These are phyloP conservation scores for Apostichopus californicus DNA, from an alignment of 35 echinoderm and acorn worm genomes.

Conservation along the genomic window DNA sequence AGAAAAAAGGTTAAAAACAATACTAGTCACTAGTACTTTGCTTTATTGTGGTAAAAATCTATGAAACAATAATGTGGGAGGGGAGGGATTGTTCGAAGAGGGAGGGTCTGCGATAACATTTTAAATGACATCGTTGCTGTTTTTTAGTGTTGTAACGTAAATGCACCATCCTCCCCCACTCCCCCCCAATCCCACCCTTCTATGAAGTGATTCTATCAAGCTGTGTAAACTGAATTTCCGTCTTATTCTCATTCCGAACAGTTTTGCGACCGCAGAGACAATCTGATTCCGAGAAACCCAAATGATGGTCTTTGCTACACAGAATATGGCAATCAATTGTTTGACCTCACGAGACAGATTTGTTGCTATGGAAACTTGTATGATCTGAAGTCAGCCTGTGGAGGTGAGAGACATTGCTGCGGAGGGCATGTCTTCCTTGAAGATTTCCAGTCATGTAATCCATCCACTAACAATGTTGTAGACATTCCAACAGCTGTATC, in stretches of 20 bases:
- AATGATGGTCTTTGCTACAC: not conserved
- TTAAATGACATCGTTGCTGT: too few species aligned
- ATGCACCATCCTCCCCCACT: too few species aligned
- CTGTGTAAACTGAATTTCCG: too few species aligned
- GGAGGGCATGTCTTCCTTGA: not conserved
- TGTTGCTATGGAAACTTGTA: not conserved
- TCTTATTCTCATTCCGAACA: not conserved
- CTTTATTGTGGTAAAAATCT: too few species aligned
- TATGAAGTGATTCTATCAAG: too few species aligned
- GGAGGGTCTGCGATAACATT: too few species aligned
- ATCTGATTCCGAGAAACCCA: not conserved
- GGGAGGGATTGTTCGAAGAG: too few species aligned
- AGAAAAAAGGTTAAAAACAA: too few species aligned
- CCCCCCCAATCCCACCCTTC: too few species aligned
- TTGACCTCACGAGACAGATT: not conserved
- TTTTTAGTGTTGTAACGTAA: too few species aligned
- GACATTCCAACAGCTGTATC: not conserved
- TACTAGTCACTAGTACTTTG: too few species aligned
- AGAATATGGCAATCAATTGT: not conserved
- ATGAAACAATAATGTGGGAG: too few species aligned
- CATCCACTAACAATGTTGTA: not conserved
- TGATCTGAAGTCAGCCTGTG: not conserved
- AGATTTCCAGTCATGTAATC: slow-evolving; percentile 1
- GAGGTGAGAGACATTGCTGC: slow-evolving; percentile 16
- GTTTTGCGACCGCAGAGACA: not conserved